Percentiles rank a stretch among this genome's conserved stretches.
phyloP scores from a whole-genome alignment of 2,113 vertebrate species.

The Excalfactoria chinensis region DNA sequence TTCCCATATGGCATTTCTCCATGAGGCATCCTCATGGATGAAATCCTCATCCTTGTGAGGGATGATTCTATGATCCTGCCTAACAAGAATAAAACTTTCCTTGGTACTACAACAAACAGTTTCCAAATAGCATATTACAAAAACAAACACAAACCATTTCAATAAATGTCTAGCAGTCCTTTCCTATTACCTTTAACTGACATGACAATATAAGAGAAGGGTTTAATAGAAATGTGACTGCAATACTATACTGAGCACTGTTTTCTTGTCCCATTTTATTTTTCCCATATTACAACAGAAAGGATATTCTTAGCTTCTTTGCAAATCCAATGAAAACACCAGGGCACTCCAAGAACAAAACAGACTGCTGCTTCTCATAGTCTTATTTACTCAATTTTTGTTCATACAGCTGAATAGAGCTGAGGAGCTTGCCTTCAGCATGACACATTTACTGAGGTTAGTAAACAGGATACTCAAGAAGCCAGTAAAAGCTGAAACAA shows the following conservation, averaged over 20 bases:
- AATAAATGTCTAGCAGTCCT: not conserved
- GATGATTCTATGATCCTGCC: not conserved
- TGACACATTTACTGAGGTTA: not conserved
- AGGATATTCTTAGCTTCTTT: not conserved
- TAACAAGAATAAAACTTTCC: not conserved
- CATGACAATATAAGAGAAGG: not conserved
- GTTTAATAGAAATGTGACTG: constrained; percentile 17
- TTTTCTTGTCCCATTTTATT: not conserved
- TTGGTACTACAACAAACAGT: not conserved
- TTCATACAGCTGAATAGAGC: constrained; percentile 6
- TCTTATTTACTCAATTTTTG: constrained; percentile 9
- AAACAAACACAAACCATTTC: not conserved
- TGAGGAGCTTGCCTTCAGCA: constrained; percentile 4
- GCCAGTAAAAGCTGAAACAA: constrained; percentile 14
- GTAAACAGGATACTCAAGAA: not conserved
- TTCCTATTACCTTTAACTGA: not conserved
- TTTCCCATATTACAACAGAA: not conserved
- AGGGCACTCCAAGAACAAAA: constrained; percentile 17
- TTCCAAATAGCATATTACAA: not conserved
- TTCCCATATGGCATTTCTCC: not conserved
- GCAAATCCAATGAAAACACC: not conserved
- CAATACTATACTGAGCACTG: not conserved
- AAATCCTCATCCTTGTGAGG: too few relatives aligned
- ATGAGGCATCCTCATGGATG: not conserved
- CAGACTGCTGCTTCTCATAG: constrained; percentile 5